Percentiles rank a stretch among this genome's conserved stretches.
phyloP scores from a whole-genome alignment of 2,113 vertebrate genomes.

The Ceratotherium simum region DNA sequence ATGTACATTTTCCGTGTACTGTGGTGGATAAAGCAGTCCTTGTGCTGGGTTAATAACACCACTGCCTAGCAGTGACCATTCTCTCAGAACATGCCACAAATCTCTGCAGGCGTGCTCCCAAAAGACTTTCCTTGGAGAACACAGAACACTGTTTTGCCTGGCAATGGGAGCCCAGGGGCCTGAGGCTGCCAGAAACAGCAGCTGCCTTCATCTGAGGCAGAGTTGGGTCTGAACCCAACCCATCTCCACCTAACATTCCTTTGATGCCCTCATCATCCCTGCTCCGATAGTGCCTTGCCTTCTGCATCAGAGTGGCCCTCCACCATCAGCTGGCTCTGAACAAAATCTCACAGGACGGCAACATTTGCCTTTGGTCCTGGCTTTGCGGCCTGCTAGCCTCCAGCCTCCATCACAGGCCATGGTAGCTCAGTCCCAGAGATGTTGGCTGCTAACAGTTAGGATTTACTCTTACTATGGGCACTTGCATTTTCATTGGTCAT shows the following conservation, averaged over 20 bases:
- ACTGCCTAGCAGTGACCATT: neutral
- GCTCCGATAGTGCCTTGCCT: neutral
- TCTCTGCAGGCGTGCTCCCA: neutral
- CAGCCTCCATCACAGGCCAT: neutral
- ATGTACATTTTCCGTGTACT: neutral
- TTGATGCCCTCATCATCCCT: too few relatives aligned
- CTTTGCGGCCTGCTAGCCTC: neutral
- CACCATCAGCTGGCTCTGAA: neutral
- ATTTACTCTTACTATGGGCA: neutral
- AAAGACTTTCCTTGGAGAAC: slow-evolving; percentile 16
- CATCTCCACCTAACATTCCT: neutral
- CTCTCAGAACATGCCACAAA: neutral
- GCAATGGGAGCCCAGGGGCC: neutral
- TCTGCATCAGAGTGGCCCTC: neutral
- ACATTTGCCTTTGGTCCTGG: neutral
- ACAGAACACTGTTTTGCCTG: neutral
- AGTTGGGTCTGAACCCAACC: neutral
- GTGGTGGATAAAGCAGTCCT: neutral
- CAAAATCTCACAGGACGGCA: neutral
- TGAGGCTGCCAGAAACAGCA: neutral
- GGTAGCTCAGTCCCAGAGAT: neutral
- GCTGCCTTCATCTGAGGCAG: neutral
- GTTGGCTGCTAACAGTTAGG: neutral
- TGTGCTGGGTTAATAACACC: neutral
- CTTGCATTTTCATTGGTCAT: neutral